Base-by-base conservation (phyloP, 2,888 invertebrate genomes). In the Metopia argyrocephala region DNA sequence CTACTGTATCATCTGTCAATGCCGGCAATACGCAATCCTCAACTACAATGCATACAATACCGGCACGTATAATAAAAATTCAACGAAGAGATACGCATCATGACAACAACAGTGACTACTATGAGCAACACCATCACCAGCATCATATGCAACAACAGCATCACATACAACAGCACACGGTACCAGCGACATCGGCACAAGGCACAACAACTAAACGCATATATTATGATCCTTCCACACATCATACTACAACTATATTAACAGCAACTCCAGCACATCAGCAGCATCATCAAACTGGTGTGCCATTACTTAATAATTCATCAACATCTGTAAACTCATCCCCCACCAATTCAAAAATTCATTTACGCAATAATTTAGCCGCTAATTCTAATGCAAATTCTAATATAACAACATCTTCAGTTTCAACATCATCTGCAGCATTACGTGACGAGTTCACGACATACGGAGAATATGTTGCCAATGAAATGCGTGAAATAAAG, bases 381-480 rank as follows among this genome's bases (percentile, higher is more conserved):
- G 78, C 28, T 68, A 82, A 78, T 82, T 82, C 85, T 28, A 76
- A 83, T 5, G 3, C 64, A 9, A 46, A 64, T 27, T n/a, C 73
- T 18, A 83, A 85, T 6, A 79, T 83, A 46, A 21, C 81, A 56
- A 31, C 74, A 4, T 52, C 75, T 3, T 20, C 82, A 25, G 45
- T 74, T n/a, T 57, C 82, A 3, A 21, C 28, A 38, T 57, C 82
- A 3, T 23, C 28, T n/a, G n/a, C n/a, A 54, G 28, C 27, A 18
- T 18, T 69, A 4, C 87, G 93, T 78, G 93, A 93, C 85, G 93
- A 93, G 79, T 92, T 92, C 84, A 87, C 92, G 9, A 92, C 92
- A 0, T 93, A 93, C 66, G 93, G 93, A 6, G 93, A 93, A 88
- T 93, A 93, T 82, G 89, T 93, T 69, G 93, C 93, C 1, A 93